Conservation (phyloP, 2,888 invertebrate genomes). For the Thera britannica region DNA sequence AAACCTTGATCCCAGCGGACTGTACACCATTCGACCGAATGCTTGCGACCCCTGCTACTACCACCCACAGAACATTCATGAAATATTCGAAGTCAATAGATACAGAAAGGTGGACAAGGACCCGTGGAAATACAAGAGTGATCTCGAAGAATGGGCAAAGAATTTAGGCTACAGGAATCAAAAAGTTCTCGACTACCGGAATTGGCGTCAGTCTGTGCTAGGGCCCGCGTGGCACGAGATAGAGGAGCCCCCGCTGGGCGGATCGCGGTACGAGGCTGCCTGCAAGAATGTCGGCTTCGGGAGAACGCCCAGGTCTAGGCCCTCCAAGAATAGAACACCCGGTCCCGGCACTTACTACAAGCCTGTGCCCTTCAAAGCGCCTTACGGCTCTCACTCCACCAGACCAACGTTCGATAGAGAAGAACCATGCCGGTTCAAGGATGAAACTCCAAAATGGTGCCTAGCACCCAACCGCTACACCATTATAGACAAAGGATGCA, state of each 20-base stretch:
- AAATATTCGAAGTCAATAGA: slow-evolving; percentile 58
- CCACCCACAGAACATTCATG: slow-evolving; percentile 54
- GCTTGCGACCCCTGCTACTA: slow-evolving; percentile 71
- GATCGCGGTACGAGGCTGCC: slow-evolving; percentile 51
- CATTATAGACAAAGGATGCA: slow-evolving; percentile 64
- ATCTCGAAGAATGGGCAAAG: slow-evolving; percentile 71
- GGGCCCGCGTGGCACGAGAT: slow-evolving; percentile 72
- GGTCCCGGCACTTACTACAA: slow-evolving; percentile 73
- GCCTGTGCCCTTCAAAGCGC: slow-evolving; percentile 60
- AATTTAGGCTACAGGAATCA: slow-evolving; percentile 76
- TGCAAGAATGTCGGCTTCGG: slow-evolving; percentile 71
- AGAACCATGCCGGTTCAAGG: slow-evolving; percentile 70
- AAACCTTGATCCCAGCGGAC: slow-evolving; percentile 63
- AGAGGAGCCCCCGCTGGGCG: slow-evolving; percentile 32
- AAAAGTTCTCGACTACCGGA: slow-evolving; percentile 56
- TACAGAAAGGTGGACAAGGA: slow-evolving; percentile 55
- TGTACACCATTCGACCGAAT: slow-evolving; percentile 51
- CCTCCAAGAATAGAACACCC: slow-evolving; percentile 50
- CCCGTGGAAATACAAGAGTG: slow-evolving; percentile 70
- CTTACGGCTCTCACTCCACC: slow-evolving; percentile 66
- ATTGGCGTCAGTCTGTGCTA: slow-evolving; percentile 58
- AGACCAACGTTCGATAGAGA: slow-evolving; percentile 67
- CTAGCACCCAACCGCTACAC: slow-evolving; percentile 71
- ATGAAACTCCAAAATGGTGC: slow-evolving; percentile 60
- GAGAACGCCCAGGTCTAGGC: slow-evolving; percentile 56